These are phyloP conservation scores for Hippocampus guttulatus DNA, from an alignment of 2,113 vertebrate species.

Conservation along the genomic window DNA sequence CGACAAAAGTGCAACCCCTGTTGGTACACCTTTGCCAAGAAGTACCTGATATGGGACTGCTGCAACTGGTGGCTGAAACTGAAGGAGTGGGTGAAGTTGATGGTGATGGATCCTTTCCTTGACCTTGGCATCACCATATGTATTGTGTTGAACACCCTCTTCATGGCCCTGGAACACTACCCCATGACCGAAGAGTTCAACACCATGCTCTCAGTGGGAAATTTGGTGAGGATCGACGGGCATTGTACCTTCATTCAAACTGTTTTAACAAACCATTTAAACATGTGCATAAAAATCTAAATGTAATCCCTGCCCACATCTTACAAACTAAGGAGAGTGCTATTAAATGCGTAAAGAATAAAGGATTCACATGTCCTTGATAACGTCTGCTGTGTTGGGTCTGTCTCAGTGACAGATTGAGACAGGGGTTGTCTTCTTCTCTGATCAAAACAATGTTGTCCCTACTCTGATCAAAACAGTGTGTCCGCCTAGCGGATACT, in stretches of 20 bases:
- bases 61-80: slow-evolving; percentile 84
- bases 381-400: no score
- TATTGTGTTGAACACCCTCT: slow-evolving; percentile 96
- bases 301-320: no score
- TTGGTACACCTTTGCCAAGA: slow-evolving; percentile 87
- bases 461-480: no score
- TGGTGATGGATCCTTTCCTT: slow-evolving; percentile 96
- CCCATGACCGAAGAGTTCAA: slow-evolving; percentile 95
- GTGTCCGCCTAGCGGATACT: no score
- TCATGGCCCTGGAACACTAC: slow-evolving; percentile 97
- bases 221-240: slow-evolving; percentile 81
- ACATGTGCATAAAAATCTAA: no score
- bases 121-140: slow-evolving; percentile 95
- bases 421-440: no score
- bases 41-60: slow-evolving; percentile 92
- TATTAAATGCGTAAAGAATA: no score
- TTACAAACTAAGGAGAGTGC: no score
- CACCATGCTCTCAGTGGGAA: slow-evolving; percentile 90
- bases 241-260: neutral
- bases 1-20: slow-evolving; percentile 89
- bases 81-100: slow-evolving; percentile 84
- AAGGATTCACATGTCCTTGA: no score
- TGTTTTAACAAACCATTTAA: neutral
- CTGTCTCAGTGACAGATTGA: no score
- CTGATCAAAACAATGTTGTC: no score